Evolutionary conservation across 2,113 vertebrate species (phyloP), one percentile per base, ranked within the genome.

Genomic region (Muntiacus reevesi): DNA sequence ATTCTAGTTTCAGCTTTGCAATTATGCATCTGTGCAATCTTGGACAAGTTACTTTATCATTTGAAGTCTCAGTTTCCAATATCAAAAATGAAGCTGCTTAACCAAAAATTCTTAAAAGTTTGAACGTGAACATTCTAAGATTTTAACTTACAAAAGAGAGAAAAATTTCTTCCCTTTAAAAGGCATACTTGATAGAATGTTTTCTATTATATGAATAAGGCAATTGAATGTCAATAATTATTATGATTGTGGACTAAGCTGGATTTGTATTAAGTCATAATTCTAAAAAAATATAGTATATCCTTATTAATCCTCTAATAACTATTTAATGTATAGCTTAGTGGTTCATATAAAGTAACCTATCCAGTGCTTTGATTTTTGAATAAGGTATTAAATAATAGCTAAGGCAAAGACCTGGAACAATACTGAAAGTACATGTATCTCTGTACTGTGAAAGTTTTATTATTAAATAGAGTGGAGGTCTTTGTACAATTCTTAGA

Each of bases 261-360:
- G 47, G 59, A 14, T 78, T 98, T 92, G 10, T 47, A 97, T 60
- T 90, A 96, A 82, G 76, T 86, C 64, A 97, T 78, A 94, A 50
- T n/a, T 92, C 52, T 94, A 89, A 98, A 97, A 97, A 96, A 95
- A 59, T 95, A 84, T 21, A 3, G 40, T 21, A 55, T 97, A 86
- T 97, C 57, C 90, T 93, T 97, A 87, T 57, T 60, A 97, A 97
- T 67, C 23, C 28, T 90, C 43, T 96, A 84, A 98, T 98, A 97
- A 98, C 98, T 98, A 97, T 89, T 98, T 98, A 7, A 97, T 94
- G 21, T 28, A 8, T 91, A 40, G 90, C 90, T 98, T 87, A 92
- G 94, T 98, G 97, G 83, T 95, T 86, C 33, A 78, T 84, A 87
- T 59, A 89, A 95, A 97, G 87, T 54, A 98, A 84, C 91, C 25